These are phyloP conservation scores for Parazoanthus swiftii DNA, from an alignment of 92 coral and sea anemone genomes.

Conservation along the genomic window DNA sequence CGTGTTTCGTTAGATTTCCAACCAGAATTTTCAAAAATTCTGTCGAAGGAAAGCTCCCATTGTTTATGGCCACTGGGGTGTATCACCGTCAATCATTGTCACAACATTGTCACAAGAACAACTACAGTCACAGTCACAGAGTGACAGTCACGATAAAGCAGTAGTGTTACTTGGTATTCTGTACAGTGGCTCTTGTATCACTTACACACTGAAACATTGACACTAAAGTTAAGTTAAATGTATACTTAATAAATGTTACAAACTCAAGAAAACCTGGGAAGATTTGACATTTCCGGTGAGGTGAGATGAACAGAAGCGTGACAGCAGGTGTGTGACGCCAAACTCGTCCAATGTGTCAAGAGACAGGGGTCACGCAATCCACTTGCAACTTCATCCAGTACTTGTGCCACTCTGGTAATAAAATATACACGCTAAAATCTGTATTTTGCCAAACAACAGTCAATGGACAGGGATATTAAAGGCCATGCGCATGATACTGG, in stretches of 20 bases:
- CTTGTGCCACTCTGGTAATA: slow-evolving; percentile 65
- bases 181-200: neutral
- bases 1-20: too few relatives aligned
- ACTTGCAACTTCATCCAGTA: slow-evolving; percentile 64
- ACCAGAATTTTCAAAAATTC: too few relatives aligned
- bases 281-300: slow-evolving; percentile 68
- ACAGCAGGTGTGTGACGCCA: slow-evolving; percentile 70
- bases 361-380: slow-evolving; percentile 78
- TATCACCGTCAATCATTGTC: neutral
- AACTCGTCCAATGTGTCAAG: slow-evolving; percentile 82
- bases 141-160: neutral
- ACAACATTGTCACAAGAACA: neutral
- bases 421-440: neutral
- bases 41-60: too few relatives aligned
- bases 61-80: neutral
- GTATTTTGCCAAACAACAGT: too few relatives aligned
- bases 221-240: neutral
- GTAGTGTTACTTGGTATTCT: neutral
- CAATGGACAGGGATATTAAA: too few relatives aligned
- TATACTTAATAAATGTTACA: neutral
- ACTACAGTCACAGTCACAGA: neutral
- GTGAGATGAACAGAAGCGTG: slow-evolving; percentile 72
- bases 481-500: too few relatives aligned
- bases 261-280: slow-evolving; percentile 55
- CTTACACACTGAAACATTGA: neutral